Base-by-base conservation (phyloP, 2,888 invertebrate species). In the Drosophila prostipennis region DNA sequence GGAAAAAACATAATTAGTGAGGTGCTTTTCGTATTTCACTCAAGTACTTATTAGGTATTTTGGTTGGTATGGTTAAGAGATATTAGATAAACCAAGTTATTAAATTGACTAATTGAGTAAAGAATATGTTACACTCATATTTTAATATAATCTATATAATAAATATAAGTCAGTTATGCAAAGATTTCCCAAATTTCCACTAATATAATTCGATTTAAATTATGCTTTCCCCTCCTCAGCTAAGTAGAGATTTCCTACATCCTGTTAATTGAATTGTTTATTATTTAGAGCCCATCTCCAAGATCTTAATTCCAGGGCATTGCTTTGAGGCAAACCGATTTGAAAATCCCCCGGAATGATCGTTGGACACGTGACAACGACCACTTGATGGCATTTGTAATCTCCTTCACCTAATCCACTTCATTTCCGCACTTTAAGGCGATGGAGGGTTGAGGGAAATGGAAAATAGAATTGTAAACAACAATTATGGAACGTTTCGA, bases 401-500 rank as follows among this genome's bases (percentile, higher is more conserved):
- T 65, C 65, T 54, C 48, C 64, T 34, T 39, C 23, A 55, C 59
- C 59, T 76, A 78, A 78, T 79, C 69, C 79, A 59, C 45, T 70
- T 74, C 57, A 39, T 53, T 67, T 45, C 64, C 67, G 43, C 54
- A 56, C 49, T 23, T 26, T 3, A 0, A 3, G 3, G 14, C 6
- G 32, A 26, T 46, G 60, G 29, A 29, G 29, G 6, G 29, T 6
- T 26, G 48, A 26, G 26, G 26, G 6, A 26, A 26, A 26, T 26
- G 6, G 42, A 34, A 69, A 72, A 74, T 69, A 59, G 69, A 77
- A 82, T 80, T 85, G 86, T 80, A 79, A 80, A 80, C 86, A 85
- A 85, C 72, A 85, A 79, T 80, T 80, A 80, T 61, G 34, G 68
- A 34, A 46, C 16, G 42, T 58, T 46, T 37, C 55, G 59, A 73